Evolutionary conservation across 2,113 vertebrate genomes (phyloP).

Genomic region (Nesoenas mayeri): DNA sequence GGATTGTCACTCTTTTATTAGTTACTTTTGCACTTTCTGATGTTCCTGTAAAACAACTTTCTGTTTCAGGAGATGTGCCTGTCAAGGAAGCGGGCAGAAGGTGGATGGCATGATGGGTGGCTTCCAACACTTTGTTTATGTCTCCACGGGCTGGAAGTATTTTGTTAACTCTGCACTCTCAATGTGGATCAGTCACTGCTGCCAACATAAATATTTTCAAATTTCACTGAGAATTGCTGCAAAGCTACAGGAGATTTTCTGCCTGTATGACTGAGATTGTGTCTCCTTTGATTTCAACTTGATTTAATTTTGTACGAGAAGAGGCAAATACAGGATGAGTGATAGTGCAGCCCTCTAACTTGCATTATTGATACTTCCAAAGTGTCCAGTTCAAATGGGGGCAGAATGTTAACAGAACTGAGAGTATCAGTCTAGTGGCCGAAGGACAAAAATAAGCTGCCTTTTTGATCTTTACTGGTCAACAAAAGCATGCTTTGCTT

Average conservation of each 20-base stretch:
- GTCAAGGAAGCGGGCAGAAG: slow-evolving; percentile 25
- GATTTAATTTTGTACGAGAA: slow-evolving; percentile 57
- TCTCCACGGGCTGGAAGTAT: slow-evolving; percentile 24
- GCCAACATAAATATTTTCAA: slow-evolving; percentile 65
- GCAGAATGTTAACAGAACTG: slow-evolving; percentile 66
- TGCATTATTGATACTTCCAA: slow-evolving; percentile 71
- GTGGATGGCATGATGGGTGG: slow-evolving; percentile 29
- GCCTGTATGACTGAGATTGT: slow-evolving; percentile 16
- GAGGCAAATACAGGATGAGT: slow-evolving; percentile 42
- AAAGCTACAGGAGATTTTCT: slow-evolving; percentile 46
- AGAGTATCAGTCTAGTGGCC: slow-evolving; percentile 49
- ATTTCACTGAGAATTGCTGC: slow-evolving; percentile 53
- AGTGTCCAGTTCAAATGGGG: slow-evolving; percentile 62
- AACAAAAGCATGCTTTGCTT: slow-evolving; percentile 64
- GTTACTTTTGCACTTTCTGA: slow-evolving; percentile 53
- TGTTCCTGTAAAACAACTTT: slow-evolving; percentile 53
- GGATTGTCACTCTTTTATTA: slow-evolving; percentile 58
- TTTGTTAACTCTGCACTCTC: slow-evolving; percentile 56
- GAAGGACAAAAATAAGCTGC: slow-evolving; percentile 66
- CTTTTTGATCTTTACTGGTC: slow-evolving; percentile 69
- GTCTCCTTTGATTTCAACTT: slow-evolving; percentile 57
- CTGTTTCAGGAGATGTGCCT: slow-evolving; percentile 31
- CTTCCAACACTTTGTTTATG: slow-evolving; percentile 62
- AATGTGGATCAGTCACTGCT: slow-evolving; percentile 40
- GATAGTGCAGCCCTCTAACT: slow-evolving; percentile 55